Conservation (phyloP, 2,797 vertebrate species). For the Gadopsis marmoratus region DNA sequence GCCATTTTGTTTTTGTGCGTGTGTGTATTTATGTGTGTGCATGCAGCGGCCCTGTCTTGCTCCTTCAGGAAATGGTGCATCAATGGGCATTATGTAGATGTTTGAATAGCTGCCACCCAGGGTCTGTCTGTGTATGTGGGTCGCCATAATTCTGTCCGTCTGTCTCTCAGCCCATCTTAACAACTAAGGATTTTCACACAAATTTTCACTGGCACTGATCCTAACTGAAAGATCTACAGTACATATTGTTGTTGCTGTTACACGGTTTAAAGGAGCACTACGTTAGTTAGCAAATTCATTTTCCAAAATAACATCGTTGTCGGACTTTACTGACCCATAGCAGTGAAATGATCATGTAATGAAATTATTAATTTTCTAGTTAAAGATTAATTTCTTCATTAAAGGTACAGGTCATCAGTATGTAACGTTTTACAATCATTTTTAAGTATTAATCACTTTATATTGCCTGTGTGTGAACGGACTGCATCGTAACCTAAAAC, state of each 20-base stretch:
- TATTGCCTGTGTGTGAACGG: too few species aligned
- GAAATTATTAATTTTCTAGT: not conserved
- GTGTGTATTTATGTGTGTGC: slow-evolving; percentile 21
- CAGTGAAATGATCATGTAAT: not conserved
- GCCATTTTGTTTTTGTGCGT: slow-evolving; percentile 53
- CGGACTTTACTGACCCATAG: not conserved
- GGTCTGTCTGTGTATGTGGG: slow-evolving; percentile 51
- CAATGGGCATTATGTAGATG: slow-evolving; percentile 78
- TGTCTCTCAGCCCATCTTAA: slow-evolving; percentile 40
- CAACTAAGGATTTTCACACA: slow-evolving; percentile 19
- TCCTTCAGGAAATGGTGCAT: slow-evolving; percentile 75
- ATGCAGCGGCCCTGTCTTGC: slow-evolving; percentile 53
- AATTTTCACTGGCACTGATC: slow-evolving; percentile 4
- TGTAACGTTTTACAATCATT: too few species aligned
- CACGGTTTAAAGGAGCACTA: slow-evolving; percentile 9
- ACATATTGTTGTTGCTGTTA: not conserved
- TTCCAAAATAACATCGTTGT: not conserved
- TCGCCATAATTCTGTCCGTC: slow-evolving; percentile 45
- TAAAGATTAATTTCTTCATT: not conserved
- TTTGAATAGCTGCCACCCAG: slow-evolving; percentile 71
- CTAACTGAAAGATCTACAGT: not conserved
- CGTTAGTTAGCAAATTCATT: not conserved
- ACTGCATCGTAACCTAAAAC: too few species aligned
- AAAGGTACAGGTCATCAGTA: too few species aligned
- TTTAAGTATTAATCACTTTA: too few species aligned